Conservation (phyloP, 2,113 vertebrate species). For the Crotalus tigris region DNA sequence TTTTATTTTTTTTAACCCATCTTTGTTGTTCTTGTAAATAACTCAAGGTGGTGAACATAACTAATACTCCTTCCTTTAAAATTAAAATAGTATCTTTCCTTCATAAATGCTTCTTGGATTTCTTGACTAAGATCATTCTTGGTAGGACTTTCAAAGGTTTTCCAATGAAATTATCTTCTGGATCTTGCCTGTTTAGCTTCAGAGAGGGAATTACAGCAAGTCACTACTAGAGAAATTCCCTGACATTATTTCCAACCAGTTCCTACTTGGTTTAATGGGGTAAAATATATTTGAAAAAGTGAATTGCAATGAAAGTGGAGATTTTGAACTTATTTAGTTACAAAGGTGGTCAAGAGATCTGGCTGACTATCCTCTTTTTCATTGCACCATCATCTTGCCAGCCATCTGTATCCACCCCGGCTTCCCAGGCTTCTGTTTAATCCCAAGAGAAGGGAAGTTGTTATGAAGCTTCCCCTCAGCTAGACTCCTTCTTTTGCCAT, state of each 20-base stretch:
- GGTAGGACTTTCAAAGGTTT: not conserved
- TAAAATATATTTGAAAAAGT: not conserved
- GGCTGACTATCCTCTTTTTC: not conserved
- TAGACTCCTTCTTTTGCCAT: not conserved
- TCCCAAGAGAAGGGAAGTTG: not conserved
- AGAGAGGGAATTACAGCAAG: not conserved
- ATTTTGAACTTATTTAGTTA: not conserved
- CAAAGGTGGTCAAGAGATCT: not conserved
- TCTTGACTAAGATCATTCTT: not conserved
- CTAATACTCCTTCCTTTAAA: not conserved
- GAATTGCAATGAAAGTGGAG: not conserved
- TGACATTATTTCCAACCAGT: not conserved
- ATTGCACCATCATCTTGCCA: not conserved
- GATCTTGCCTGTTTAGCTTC: not conserved
- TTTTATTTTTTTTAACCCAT: not conserved
- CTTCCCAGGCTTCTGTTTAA: not conserved
- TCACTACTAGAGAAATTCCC: not conserved
- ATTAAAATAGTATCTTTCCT: not conserved
- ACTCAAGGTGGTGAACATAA: not conserved
- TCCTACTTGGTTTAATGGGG: not conserved
- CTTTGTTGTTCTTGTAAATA: not conserved
- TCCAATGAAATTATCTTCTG: not conserved
- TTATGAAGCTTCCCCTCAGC: not conserved
- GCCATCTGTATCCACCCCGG: not conserved
- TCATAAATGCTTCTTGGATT: not conserved